Conservation (phyloP, 2,888 invertebrate genomes). For the Pimpla rufipes region DNA sequence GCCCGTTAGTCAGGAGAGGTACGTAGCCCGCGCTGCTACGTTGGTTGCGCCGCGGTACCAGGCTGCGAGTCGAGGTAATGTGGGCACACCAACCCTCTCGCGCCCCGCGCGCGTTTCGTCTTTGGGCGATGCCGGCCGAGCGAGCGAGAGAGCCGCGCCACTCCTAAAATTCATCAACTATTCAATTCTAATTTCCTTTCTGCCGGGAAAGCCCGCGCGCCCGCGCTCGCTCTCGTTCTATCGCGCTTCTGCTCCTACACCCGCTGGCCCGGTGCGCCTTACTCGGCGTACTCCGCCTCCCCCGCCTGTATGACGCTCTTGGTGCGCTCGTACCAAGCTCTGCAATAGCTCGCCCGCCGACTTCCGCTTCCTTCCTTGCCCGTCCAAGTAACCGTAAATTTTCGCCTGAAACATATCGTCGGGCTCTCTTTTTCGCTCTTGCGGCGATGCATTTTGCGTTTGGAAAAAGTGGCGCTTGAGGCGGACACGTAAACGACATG, state of each 20-base stretch:
- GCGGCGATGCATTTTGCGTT: background rate
- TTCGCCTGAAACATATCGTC: conserved; percentile 57
- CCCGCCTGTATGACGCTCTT: background rate
- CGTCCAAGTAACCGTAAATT: conserved; percentile 64
- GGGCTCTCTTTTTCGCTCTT: conserved; percentile 17
- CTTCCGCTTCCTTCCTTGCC: conserved; percentile 49
- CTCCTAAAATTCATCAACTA: conserved; percentile 84
- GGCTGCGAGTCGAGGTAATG: conserved; percentile 41
- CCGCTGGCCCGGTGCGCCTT: conserved; percentile 36
- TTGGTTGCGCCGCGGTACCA: conserved; percentile 1
- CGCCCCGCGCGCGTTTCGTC: no score
- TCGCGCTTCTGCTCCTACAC: conserved; percentile 17
- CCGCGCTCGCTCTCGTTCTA: no score
- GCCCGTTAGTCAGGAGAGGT: conserved; percentile 56
- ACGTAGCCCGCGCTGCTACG: conserved; percentile 7
- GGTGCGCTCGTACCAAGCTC: conserved; percentile 34
- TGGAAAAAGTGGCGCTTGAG: no score
- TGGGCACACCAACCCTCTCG: conserved; percentile 41
- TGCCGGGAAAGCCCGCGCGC: conserved; percentile 53
- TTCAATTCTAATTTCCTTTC: conserved; percentile 84
- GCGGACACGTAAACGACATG: no score
- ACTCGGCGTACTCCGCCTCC: conserved; percentile 20
- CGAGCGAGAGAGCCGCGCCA: conserved; percentile 65
- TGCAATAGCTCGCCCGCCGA: conserved; percentile 57
- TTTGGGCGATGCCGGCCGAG: conserved; percentile 25